phyloP scores from a whole-genome alignment of 2,797 vertebrate genomes.

The Intellagama lesueurii region DNA sequence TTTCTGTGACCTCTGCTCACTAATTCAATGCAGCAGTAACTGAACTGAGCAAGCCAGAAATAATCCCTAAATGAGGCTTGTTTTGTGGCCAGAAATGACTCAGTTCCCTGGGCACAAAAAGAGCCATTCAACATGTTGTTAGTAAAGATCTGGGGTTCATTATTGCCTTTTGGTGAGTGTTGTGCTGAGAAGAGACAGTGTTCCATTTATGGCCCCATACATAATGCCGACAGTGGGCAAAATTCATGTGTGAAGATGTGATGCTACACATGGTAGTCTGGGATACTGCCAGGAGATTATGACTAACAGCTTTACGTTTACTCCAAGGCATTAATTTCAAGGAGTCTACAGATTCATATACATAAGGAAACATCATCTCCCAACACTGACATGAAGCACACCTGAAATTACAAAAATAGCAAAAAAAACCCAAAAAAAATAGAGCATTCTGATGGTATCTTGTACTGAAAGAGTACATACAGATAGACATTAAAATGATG shows the following conservation, averaged over 20 bases:
- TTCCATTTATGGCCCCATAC: background rate
- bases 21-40: background rate
- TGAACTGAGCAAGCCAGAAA: background rate
- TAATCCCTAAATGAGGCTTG: constrained; percentile 4
- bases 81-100: constrained; percentile 11
- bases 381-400: background rate
- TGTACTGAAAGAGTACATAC: background rate
- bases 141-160: constrained; percentile 16
- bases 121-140: constrained; percentile 1
- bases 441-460: background rate
- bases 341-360: background rate
- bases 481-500: too few species aligned
- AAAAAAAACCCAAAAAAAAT: background rate
- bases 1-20: background rate
- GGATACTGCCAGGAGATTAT: constrained; percentile 8
- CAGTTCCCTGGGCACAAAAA: background rate
- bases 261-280: background rate
- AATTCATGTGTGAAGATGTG: background rate
- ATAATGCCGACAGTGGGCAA: constrained; percentile 9
- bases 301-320: background rate
- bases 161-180: constrained; percentile 9
- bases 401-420: background rate
- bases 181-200: constrained; percentile 11
- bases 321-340: background rate
- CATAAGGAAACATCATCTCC: background rate